Evolutionary conservation across 2,797 vertebrate genomes (phyloP), one percentile per base, ranked within the genome.

Genomic region (Pagetopsis macropterus): DNA sequence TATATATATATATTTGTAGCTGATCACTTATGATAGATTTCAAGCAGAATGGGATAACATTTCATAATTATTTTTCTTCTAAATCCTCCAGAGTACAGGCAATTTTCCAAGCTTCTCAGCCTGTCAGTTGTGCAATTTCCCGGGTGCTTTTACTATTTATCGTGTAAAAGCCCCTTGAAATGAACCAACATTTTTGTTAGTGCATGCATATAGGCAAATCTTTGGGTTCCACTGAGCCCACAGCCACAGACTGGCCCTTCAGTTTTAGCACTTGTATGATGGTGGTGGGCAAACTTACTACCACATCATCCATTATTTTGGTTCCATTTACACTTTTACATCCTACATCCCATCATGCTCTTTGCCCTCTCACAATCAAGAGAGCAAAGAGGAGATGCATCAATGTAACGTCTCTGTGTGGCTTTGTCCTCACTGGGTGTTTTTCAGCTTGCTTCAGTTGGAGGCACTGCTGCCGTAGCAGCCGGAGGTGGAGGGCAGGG

Each of bases 391-490:
- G 66, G 62, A 71, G 65, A 64, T 77, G 84, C 52, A 54, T 71
- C 60, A 31, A 68, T 79, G 76, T 41, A 67, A 76, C 1, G 52
- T 79, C 62, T 80, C 75, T 23, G 7, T 3, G 66, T 81, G 65
- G 80, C 68, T 75, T 78, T 54, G 61, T 80, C 78, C 59, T 58
- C 46, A 23, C 48, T 43, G 19, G 58, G 52, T n/a, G 17, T 84
- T 75, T 62, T 19, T 68, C 61, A 46, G 65, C 72, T 64, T n/a
- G 61, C 59, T 71, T 78, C 87, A 98, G 92, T 98, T 97, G 76
- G 96, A 98, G 90, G 96, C 95, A 89, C 96, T 97, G 94, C 96
- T 97, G 93, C 95, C 94, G 90, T 94, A 96, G 67, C 95, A 95
- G 92, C 95, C 95, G 75, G 97, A 98, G 57, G 97, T 98, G 82